Conservation (phyloP, 2,797 vertebrate species). For the Helostoma temminkii region DNA sequence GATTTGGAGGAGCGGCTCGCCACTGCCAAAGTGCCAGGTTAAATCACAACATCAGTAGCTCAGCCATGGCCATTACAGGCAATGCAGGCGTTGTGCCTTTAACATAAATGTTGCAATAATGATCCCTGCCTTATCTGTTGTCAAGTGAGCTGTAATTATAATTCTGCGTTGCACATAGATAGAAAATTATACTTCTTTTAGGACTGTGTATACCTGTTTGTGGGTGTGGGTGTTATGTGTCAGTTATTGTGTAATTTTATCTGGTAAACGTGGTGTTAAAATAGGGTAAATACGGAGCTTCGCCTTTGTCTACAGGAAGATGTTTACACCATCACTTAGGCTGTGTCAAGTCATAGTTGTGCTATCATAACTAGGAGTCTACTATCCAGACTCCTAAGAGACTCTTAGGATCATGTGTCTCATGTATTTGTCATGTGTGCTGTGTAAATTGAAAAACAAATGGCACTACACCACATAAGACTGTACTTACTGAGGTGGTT, state of each 20-base stretch:
- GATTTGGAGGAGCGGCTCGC: slow-evolving; percentile 82
- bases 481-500: neutral
- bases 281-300: neutral
- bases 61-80: slow-evolving; percentile 66
- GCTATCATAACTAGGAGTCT: no score
- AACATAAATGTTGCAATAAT: slow-evolving; percentile 65
- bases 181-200: slow-evolving; percentile 6
- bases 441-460: slow-evolving; percentile 17
- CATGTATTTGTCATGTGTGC: neutral
- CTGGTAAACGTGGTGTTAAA: neutral
- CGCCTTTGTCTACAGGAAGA: neutral
- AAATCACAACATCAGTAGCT: slow-evolving; percentile 77
- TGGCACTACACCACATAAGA: neutral
- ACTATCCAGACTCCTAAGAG: slow-evolving; percentile 4
- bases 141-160: slow-evolving; percentile 53
- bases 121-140: slow-evolving; percentile 48
- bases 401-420: neutral
- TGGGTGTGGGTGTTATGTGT: neutral
- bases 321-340: neutral
- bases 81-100: slow-evolving; percentile 53
- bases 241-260: slow-evolving; percentile 6
- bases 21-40: slow-evolving; percentile 78
- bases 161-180: slow-evolving; percentile 8
- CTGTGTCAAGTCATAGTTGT: neutral
- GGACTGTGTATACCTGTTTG: neutral